phyloP scores from a whole-genome alignment of 2,797 vertebrate genomes.

The Rhynchotus rufescens region DNA sequence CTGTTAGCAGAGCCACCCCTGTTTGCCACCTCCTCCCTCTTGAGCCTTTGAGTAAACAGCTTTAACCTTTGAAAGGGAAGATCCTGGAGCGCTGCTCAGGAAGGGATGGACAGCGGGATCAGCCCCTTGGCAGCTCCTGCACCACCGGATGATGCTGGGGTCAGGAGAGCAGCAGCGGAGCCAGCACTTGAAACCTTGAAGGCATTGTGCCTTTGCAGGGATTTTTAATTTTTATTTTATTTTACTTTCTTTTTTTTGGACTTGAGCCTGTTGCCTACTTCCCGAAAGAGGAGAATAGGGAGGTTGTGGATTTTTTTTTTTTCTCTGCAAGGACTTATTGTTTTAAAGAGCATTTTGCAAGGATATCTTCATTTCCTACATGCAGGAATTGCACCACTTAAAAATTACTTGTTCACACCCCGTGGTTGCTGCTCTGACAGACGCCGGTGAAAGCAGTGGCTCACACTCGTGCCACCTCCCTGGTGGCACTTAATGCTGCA shows the following conservation, averaged over 20 bases:
- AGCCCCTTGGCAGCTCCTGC: fast-evolving
- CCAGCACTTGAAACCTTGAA: background rate
- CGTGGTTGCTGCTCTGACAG: background rate
- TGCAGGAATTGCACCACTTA: background rate
- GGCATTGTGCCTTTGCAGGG: background rate
- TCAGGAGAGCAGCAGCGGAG: background rate
- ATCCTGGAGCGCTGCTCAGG: background rate
- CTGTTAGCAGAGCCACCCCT: background rate
- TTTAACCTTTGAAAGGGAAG: slow-evolving; percentile 56
- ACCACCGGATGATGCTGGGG: fast-evolving
- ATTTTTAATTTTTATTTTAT: background rate
- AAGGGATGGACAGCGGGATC: background rate
- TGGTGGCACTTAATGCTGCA: background rate
- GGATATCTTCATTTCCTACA: background rate
- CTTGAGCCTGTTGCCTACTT: fast-evolving
- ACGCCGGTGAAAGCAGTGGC: background rate
- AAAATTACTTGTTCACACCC: background rate
- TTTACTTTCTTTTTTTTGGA: background rate
- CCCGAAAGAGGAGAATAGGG: background rate
- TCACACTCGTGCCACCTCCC: background rate
- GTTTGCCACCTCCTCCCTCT: slow-evolving; percentile 20
- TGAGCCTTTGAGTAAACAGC: slow-evolving; percentile 52
- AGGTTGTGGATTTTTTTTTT: background rate
- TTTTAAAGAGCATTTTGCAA: background rate
- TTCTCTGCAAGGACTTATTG: background rate